phyloP scores from a whole-genome alignment of 2,797 vertebrate genomes.

The Nyctalus aviator region DNA sequence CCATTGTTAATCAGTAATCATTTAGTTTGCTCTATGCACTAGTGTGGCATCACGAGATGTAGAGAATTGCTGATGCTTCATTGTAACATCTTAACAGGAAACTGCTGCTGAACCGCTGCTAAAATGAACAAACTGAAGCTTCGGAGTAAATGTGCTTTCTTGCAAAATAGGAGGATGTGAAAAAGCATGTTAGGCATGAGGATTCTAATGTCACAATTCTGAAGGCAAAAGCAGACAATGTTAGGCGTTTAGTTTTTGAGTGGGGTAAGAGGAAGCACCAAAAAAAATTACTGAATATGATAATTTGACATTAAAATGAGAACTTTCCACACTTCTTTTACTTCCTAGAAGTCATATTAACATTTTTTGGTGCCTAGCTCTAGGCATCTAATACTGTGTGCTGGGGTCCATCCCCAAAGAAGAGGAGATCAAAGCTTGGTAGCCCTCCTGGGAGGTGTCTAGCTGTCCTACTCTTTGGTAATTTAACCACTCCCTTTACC shows the following conservation, averaged over 20 bases:
- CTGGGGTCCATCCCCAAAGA: background rate
- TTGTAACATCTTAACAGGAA: constrained; percentile 21
- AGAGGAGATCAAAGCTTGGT: background rate
- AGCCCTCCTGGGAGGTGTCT: background rate
- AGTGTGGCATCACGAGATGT: constrained; percentile 64
- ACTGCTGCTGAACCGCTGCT: constrained; percentile 57
- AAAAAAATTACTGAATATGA: background rate
- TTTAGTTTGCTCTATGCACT: constrained; percentile 43
- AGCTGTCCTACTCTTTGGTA: background rate
- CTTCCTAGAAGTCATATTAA: background rate
- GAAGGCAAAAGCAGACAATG: constrained; percentile 20
- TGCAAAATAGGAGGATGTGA: constrained; percentile 75
- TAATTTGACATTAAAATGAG: constrained; percentile 49
- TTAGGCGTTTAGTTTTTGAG: constrained; percentile 14
- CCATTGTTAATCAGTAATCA: constrained; percentile 65
- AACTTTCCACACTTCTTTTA: constrained; percentile 35
- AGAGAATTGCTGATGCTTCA: constrained; percentile 72
- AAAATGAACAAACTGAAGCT: background rate
- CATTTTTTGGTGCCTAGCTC: background rate
- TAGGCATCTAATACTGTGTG: background rate
- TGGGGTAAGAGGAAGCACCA: constrained; percentile 53
- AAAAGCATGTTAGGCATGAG: constrained; percentile 56
- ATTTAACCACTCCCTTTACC: background rate
- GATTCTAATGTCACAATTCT: constrained; percentile 50
- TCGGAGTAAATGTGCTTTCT: constrained; percentile 50